Conservation (phyloP, 2,113 vertebrate species). For the Bubalus kerabau region DNA sequence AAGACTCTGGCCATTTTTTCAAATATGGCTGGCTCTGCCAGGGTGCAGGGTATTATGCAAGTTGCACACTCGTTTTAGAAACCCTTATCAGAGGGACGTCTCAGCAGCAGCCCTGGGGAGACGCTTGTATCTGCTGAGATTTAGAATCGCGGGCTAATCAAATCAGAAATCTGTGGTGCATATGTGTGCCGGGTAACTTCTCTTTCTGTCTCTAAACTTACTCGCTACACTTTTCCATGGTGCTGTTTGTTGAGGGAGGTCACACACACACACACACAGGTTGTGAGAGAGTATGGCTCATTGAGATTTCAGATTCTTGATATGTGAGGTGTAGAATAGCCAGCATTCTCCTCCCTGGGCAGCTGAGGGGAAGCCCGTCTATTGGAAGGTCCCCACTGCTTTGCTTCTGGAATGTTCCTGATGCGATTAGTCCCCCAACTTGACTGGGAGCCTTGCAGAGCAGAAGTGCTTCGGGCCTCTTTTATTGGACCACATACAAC, state of each 20-base stretch:
- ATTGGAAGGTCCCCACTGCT: rapidly evolving
- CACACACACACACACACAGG: no score
- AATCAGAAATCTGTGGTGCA: background rate
- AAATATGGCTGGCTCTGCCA: background rate
- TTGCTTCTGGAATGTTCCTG: background rate
- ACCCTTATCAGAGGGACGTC: background rate
- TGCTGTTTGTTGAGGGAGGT: background rate
- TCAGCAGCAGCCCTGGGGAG: background rate
- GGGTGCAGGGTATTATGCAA: no score
- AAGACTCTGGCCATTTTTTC: background rate
- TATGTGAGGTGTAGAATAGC: background rate
- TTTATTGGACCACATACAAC: rapidly evolving
- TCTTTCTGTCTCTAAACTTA: background rate
- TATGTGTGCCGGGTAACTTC: rapidly evolving
- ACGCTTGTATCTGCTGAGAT: background rate
- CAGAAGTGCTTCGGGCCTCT: background rate
- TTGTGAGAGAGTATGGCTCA: background rate
- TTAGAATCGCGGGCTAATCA: background rate
- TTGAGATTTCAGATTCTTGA: background rate
- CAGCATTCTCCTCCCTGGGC: background rate
- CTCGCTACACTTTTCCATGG: rapidly evolving
- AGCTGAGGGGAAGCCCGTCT: no score
- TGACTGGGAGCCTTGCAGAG: background rate
- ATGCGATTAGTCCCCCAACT: no score
- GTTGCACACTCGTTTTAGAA: no score